Base-by-base conservation (phyloP, 2,113 vertebrate species). In the Cranoglanis bouderius region DNA sequence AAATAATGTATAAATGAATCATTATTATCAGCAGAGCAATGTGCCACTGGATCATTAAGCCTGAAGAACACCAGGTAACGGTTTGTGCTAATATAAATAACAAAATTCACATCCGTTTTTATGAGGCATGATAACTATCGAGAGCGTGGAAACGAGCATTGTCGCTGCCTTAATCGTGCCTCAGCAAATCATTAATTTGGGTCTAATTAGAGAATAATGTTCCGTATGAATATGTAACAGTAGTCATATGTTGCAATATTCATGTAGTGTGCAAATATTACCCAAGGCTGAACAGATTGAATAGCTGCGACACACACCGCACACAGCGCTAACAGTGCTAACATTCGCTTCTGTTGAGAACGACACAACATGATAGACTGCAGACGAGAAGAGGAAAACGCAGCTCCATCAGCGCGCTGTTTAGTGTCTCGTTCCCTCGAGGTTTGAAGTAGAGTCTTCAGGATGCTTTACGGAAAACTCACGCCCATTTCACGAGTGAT, bases 41-140 rank as follows among this genome's bases (percentile, higher is more conserved):
- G 46, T 90, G 91, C n/a, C 32, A 4, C 77, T 43, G 59, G 49
- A 82, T 93, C 92, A 91, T 92, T 77, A 88, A 91, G 88, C 84
- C 91, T 83, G 86, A 84, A 87, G 82, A 84, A 83, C 67, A 75
- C 70, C 74, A 82, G 86, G 85, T 63, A 90, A 63, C 35, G 49
- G 32, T 85, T 63, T 72, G 88, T 35, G 84, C 61, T 90, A 87
- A 85, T 49, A 51, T 51, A 24, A 77, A 78, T 65, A 84, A 61
- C 19, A 84, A 77, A 75, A 75, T 35, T 35, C 21, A 43, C 32
- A 86, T 86, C 72, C 32, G n/a, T 77, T 84, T 51, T 84, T 57
- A 75, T 88, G 49, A 72, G 26, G 87, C 43, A 40, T 84, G 43
- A 78, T 51, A 77, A 78, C 40, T 67, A 67, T 35, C 13, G 16